Evolutionary conservation across 2,888 invertebrate species (phyloP).

Genomic region (Orchesellides sinensis): DNA sequence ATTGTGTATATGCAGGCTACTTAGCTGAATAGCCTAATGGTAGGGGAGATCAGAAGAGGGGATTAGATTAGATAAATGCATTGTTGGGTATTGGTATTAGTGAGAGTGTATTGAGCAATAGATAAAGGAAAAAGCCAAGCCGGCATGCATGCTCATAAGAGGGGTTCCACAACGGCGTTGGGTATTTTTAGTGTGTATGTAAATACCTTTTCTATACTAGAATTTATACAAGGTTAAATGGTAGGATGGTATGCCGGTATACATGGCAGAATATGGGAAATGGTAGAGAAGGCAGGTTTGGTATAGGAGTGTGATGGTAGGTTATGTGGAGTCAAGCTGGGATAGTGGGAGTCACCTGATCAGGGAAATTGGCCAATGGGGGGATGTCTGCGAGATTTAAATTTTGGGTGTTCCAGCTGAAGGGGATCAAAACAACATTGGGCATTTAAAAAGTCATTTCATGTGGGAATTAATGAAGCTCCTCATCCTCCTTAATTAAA

Average conservation of each 20-base stretch:
- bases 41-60: too few relatives aligned
- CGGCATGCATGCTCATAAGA: constrained; percentile 39
- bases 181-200: neutral
- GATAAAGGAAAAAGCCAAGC: constrained; percentile 48
- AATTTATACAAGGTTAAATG: neutral
- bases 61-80: too few relatives aligned
- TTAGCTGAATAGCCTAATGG: neutral
- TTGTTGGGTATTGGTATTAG: too few relatives aligned
- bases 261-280: neutral
- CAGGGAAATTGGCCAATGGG: constrained; percentile 8
- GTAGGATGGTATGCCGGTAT: neutral
- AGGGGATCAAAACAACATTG: too few relatives aligned
- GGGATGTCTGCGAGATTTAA: constrained; percentile 8
- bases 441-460: too few relatives aligned
- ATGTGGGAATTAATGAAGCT: too few relatives aligned
- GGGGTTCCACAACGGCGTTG: constrained; percentile 21
- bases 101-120: too few relatives aligned
- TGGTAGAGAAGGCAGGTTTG: neutral
- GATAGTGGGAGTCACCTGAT: neutral
- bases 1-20: too few relatives aligned
- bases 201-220: neutral
- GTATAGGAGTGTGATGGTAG: neutral
- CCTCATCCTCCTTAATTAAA: too few relatives aligned
- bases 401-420: constrained; percentile 45
- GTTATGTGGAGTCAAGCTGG: neutral